Percentiles rank a stretch among this genome's conserved stretches.
phyloP scores from a whole-genome alignment of 2,113 vertebrate species.

The Amphiprion ocellaris region DNA sequence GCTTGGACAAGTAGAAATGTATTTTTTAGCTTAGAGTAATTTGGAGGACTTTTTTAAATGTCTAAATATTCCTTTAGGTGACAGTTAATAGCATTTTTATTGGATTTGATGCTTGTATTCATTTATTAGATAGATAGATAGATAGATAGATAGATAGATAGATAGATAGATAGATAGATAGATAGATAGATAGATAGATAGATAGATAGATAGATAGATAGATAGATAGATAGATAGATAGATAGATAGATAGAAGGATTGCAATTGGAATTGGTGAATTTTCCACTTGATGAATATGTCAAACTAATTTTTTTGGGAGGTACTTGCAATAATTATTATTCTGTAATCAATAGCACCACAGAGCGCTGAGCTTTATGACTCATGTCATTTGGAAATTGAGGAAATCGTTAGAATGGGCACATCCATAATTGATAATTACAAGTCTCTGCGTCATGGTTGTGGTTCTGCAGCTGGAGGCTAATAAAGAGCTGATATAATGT shows the following conservation, averaged over 20 bases:
- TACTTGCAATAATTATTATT: background rate
- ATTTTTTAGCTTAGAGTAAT: background rate
- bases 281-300: background rate
- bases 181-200: no score
- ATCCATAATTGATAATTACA: constrained; percentile 57
- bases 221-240: no score
- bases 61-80: no score
- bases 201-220: no score
- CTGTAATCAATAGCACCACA: background rate
- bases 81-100: no score
- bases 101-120: no score
- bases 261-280: background rate
- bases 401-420: constrained; percentile 26
- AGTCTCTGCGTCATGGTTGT: constrained; percentile 26
- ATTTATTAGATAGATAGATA: no score
- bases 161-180: no score
- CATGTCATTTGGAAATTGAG: constrained; percentile 27
- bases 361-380: background rate
- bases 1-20: background rate
- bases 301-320: background rate
- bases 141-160: no score
- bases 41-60: no score
- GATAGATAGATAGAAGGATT: no score
- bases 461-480: constrained; percentile 29
- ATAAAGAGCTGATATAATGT: constrained; percentile 32